Evolutionary conservation across 2,888 invertebrate species (phyloP).

Genomic region (Carabus problematicus): DNA sequence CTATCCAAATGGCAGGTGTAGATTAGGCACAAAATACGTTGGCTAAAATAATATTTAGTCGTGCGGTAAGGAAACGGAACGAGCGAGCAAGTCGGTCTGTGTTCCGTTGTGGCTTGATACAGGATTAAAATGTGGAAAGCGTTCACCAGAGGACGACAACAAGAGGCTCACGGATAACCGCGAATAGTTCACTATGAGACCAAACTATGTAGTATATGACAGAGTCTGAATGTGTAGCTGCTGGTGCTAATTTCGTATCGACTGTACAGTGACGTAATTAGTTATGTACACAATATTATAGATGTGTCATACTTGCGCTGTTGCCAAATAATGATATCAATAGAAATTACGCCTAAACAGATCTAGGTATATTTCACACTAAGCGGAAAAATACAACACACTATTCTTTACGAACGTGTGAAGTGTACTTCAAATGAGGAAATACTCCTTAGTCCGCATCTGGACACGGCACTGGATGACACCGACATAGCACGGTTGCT

Average conservation of each 20-base stretch:
- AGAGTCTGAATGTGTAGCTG: background rate
- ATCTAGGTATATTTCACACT: too few species aligned
- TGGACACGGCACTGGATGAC: constrained; percentile 3
- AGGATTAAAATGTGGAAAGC: constrained; percentile 41
- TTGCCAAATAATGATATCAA: too few species aligned
- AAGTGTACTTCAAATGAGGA: too few species aligned
- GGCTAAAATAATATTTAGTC: constrained; percentile 42
- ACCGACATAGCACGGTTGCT: constrained; percentile 5
- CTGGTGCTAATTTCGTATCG: background rate
- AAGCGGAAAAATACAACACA: too few species aligned
- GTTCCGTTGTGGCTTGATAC: constrained; percentile 27
- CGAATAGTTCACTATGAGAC: constrained; percentile 32
- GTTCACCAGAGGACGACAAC: constrained; percentile 14
- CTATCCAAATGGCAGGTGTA: constrained; percentile 26
- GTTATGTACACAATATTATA: too few species aligned
- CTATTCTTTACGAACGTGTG: too few species aligned
- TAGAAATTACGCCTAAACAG: too few species aligned
- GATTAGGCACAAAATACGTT: constrained; percentile 36
- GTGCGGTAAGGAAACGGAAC: constrained; percentile 33
- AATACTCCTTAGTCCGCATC: background rate
- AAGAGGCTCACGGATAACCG: constrained; percentile 15
- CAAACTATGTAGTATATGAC: constrained; percentile 7
- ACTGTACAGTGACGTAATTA: background rate
- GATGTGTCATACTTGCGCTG: too few species aligned
- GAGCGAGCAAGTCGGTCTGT: constrained; percentile 10